Percentiles rank a stretch among this genome's conserved stretches.
Evolutionary conservation across 2,888 invertebrate species (phyloP).

Genomic region (Epirrhoe tristata): DNA sequence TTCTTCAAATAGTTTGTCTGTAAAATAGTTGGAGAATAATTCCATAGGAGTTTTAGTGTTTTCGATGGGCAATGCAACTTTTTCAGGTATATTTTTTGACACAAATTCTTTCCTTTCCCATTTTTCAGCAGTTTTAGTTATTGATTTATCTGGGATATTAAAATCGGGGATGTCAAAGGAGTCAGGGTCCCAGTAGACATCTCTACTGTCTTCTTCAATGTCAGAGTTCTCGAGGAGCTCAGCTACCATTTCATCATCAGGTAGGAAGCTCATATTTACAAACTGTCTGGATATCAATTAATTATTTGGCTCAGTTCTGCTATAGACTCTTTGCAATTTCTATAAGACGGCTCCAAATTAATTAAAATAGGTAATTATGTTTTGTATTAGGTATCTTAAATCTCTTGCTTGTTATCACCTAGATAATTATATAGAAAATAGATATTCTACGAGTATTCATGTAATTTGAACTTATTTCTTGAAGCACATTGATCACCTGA

Average conservation of each 20-base stretch:
- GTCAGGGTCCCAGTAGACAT: conserved; percentile 27
- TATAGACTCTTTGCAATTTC: background rate
- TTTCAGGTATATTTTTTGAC: conserved; percentile 26
- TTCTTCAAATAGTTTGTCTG: conserved; percentile 37
- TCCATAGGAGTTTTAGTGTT: conserved; percentile 30
- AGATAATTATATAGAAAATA: no score
- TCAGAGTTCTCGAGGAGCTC: conserved; percentile 45
- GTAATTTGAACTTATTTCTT: no score
- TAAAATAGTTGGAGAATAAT: conserved; percentile 32
- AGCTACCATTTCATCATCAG: conserved; percentile 31
- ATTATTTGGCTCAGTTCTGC: no score
- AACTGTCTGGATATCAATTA: no score
- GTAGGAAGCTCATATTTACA: conserved; percentile 26
- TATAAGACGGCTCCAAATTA: no score
- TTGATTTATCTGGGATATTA: conserved; percentile 17
- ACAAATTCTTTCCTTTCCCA: conserved; percentile 31
- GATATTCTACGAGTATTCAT: no score
- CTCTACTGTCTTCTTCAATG: conserved; percentile 32
- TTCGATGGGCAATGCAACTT: conserved; percentile 20
- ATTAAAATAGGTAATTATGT: no score
- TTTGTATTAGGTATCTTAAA: no score
- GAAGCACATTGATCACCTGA: no score
- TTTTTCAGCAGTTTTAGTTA: conserved; percentile 9
- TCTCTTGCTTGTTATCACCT: no score
- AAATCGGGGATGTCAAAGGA: conserved; percentile 17